Base-by-base conservation (phyloP, 2,113 vertebrate species). In the Turnix velox region DNA sequence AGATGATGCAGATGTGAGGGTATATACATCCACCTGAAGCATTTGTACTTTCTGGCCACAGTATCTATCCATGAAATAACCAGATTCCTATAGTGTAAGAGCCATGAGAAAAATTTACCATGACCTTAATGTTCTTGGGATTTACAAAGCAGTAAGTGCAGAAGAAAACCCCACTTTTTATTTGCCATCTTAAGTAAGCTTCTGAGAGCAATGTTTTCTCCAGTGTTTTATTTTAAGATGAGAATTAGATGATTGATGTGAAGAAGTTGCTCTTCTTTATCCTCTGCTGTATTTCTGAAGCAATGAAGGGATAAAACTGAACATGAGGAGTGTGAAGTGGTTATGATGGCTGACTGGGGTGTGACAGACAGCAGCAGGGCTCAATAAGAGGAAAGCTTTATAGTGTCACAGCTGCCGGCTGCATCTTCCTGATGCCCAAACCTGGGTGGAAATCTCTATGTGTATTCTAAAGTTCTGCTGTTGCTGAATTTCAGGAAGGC, bases 341-440 rank as follows among this genome's bases (percentile, higher is more conserved):
- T 68, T 82, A 6, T 25, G 28, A n/a, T 71, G 77, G 57, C 43
- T 71, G 27, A 35, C 4, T 5, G 39, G 31, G 8, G 7, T 0
- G 0, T 75, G 81, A 91, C 14, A 20, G 84, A 84, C 89, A 79
- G 89, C 77, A 85, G 81, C 74, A 85, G 90, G 42, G 30, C 28
- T 91, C 71, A 63, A 17, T 39, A 37, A 46, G 59, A 19, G 79
- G 52, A 75, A 46, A 24, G 35, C n/a, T 58, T 93, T 83, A 43
- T 31, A 63, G 59, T 39, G 71, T 48, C 59, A 28, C 85, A 91
- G 90, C 82, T 94, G 85, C 85, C 85, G 75, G 20, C 35, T 67
- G 73, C 75, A 20, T 86, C 93, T 85, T 94, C 84, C 75, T 8
- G 4, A 33, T 0, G 0, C 48, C 61, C 14, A 18, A 59, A 66